Conservation (phyloP, 2,797 vertebrate genomes). For the Anabas testudineus region DNA sequence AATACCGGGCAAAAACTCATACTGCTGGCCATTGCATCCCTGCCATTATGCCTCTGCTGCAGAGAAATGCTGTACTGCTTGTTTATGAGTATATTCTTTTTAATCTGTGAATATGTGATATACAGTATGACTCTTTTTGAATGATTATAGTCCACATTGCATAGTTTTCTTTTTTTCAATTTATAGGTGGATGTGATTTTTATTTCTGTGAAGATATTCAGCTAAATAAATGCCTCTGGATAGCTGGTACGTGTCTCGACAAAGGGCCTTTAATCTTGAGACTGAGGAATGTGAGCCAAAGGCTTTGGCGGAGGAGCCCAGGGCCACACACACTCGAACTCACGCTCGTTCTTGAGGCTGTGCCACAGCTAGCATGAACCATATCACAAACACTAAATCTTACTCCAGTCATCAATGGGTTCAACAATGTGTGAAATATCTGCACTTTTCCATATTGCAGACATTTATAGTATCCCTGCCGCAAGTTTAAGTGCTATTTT, state of each 20-base stretch:
- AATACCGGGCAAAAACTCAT: constrained; percentile 18
- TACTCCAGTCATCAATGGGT: constrained; percentile 25
- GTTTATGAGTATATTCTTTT: constrained; percentile 62
- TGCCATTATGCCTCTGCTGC: constrained; percentile 56
- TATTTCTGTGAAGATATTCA: constrained; percentile 70
- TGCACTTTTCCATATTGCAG: constrained; percentile 22
- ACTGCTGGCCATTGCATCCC: constrained; percentile 48
- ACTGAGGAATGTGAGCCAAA: constrained; percentile 45
- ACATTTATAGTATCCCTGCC: constrained; percentile 11
- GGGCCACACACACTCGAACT: constrained; percentile 21
- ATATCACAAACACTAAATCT: constrained; percentile 26
- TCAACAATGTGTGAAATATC: constrained; percentile 38
- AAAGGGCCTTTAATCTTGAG: constrained; percentile 61
- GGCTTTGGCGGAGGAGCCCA: constrained; percentile 26
- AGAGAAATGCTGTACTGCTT: constrained; percentile 66
- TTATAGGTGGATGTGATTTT: constrained; percentile 67
- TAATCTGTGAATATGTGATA: constrained; percentile 68
- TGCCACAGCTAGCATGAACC: constrained; percentile 21
- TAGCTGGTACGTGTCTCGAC: constrained; percentile 60
- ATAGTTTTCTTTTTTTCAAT: constrained; percentile 60
- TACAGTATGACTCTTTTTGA: constrained; percentile 47
- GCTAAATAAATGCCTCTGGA: constrained; percentile 76
- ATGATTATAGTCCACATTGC: constrained; percentile 63
- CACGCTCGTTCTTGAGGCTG: constrained; percentile 33
- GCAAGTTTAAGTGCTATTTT: constrained; percentile 21